Evolutionary conservation across 2,113 vertebrate genomes (phyloP).

Genomic region (Channa argus): DNA sequence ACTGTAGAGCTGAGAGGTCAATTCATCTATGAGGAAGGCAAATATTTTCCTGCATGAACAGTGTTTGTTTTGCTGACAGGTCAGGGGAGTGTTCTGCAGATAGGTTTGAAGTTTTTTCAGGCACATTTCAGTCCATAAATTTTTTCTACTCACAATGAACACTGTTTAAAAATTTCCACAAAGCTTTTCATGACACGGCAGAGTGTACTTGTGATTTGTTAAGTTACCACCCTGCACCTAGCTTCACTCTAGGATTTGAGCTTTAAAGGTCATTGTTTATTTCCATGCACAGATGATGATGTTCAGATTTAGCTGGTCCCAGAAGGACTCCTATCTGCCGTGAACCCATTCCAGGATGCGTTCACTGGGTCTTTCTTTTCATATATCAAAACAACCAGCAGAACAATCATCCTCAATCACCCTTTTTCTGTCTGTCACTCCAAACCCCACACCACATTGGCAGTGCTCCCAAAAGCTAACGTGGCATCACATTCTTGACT

Average conservation of each 20-base stretch:
- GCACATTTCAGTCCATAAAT: slow-evolving; percentile 5
- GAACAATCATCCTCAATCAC: slow-evolving; percentile 82
- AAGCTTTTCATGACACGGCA: slow-evolving; percentile 23
- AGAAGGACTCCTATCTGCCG: slow-evolving; percentile 68
- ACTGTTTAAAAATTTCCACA: slow-evolving; percentile 26
- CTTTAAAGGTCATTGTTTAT: slow-evolving; percentile 73
- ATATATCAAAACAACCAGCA: slow-evolving; percentile 77
- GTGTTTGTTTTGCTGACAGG: slow-evolving; percentile 56
- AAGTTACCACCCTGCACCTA: slow-evolving; percentile 30
- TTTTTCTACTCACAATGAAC: slow-evolving; percentile 16
- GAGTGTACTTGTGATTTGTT: slow-evolving; percentile 34
- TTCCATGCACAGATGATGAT: slow-evolving; percentile 67
- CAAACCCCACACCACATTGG: slow-evolving; percentile 66
- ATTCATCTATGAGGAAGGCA: slow-evolving; percentile 50
- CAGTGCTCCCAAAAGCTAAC: slow-evolving; percentile 75
- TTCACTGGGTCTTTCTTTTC: slow-evolving; percentile 66
- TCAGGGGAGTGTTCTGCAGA: slow-evolving; percentile 46
- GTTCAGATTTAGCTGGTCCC: slow-evolving; percentile 74
- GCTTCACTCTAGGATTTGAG: slow-evolving; percentile 34
- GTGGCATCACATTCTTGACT: slow-evolving; percentile 83
- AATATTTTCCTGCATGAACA: slow-evolving; percentile 60
- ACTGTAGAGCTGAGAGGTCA: slow-evolving; percentile 54
- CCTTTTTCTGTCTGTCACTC: slow-evolving; percentile 81
- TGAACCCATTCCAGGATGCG: slow-evolving; percentile 71
- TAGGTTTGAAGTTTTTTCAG: slow-evolving; percentile 5